phyloP scores from a whole-genome alignment of 2,113 vertebrate genomes.

The Oncorhynchus kisutch region DNA sequence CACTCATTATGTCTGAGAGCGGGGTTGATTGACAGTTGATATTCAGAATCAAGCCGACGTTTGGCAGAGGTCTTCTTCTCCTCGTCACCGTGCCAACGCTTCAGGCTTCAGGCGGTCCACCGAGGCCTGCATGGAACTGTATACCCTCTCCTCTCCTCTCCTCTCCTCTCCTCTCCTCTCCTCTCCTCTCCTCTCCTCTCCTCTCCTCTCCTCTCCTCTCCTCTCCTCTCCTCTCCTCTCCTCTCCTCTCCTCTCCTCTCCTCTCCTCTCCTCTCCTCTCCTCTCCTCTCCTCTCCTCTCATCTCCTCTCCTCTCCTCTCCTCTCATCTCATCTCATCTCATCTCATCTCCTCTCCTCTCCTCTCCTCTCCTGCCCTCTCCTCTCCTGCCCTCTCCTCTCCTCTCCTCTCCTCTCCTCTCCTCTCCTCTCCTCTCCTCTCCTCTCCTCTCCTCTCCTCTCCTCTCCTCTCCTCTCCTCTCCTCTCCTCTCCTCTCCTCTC shows the following conservation, averaged over 20 bases:
- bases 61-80: slow-evolving; percentile 1
- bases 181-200: neutral
- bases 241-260: neutral
- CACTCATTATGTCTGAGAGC: slow-evolving; percentile 39
- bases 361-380: no score
- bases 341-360: slow-evolving; percentile 43
- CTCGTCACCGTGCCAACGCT: neutral
- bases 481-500: no score
- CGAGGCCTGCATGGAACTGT: neutral
- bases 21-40: slow-evolving; percentile 39
- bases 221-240: neutral
- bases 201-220: neutral
- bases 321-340: neutral
- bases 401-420: neutral
- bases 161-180: neutral
- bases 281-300: no score
- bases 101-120: neutral
- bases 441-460: rapidly evolving
- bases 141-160: neutral
- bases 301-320: neutral
- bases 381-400: neutral
- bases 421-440: neutral
- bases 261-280: no score
- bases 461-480: rapidly evolving
- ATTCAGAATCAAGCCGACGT: slow-evolving; percentile 49